Conservation (phyloP, 2,113 vertebrate species). For the Thymallus thymallus region DNA sequence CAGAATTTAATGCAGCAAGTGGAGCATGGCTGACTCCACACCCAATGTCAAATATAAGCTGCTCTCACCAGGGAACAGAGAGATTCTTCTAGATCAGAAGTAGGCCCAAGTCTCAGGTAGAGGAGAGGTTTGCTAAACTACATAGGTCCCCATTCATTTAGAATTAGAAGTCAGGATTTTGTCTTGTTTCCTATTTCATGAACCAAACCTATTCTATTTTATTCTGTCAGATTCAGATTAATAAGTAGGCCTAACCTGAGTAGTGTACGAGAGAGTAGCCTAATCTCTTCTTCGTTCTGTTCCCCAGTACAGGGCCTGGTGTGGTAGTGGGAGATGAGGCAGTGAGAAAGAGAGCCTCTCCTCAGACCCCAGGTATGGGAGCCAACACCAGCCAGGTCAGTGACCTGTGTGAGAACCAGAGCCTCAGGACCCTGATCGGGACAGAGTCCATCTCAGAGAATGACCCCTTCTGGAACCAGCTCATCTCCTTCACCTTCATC, state of each 20-base stretch:
- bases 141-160: not conserved
- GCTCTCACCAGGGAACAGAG: not conserved
- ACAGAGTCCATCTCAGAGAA: conserved; percentile 89
- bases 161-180: not conserved
- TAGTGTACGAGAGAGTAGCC: not conserved
- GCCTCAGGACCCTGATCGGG: conserved; percentile 85
- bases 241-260: too few relatives aligned
- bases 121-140: not conserved
- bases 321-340: conserved; percentile 3
- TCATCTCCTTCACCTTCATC: conserved; percentile 93
- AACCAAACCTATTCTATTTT: not conserved
- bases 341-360: conserved; percentile 1
- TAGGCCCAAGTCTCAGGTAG: not conserved
- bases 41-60: not conserved
- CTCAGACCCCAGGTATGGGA: conserved; percentile 79
- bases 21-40: not conserved
- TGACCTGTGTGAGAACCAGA: conserved; percentile 90
- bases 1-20: not conserved
- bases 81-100: not conserved
- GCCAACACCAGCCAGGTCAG: conserved; percentile 91
- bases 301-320: not conserved
- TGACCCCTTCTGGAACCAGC: conserved; percentile 98
- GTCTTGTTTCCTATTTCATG: not conserved
- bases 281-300: not conserved
- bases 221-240: too few relatives aligned